A percentile compares a stretch with the other conserved stretches of the same genome.
Evolutionary conservation across 1,140 invertebrate genomes (phyloP).

Genomic region (Periplaneta americana): DNA sequence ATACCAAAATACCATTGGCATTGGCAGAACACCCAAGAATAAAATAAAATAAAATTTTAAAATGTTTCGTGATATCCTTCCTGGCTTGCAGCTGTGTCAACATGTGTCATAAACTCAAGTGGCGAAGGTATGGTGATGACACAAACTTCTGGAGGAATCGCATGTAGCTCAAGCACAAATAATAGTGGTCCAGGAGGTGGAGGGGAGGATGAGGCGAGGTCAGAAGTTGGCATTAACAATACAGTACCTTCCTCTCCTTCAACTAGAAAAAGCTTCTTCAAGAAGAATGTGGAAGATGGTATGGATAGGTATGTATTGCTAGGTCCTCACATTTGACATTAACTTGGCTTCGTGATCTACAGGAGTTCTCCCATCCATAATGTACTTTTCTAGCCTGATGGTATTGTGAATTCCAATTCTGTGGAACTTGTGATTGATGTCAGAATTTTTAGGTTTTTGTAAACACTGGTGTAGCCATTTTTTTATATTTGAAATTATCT

Average conservation of each 20-base stretch:
- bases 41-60: too few species aligned
- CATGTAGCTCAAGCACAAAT: background rate
- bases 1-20: too few species aligned
- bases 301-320: slow-evolving; percentile 56
- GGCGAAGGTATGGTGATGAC: background rate
- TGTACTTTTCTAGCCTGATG: too few species aligned
- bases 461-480: too few species aligned
- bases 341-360: too few species aligned
- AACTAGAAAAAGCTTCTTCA: slow-evolving; percentile 75
- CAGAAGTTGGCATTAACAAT: background rate
- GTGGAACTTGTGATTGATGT: background rate
- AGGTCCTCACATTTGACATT: background rate
- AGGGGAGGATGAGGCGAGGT: background rate
- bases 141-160: background rate
- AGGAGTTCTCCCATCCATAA: too few species aligned
- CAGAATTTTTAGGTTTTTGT: background rate
- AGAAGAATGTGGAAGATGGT: slow-evolving; percentile 86
- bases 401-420: background rate
- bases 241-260: slow-evolving; percentile 39
- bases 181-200: background rate
- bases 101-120: background rate
- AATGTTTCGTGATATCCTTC: background rate
- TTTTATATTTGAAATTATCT: too few species aligned
- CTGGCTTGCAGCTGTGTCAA: background rate
- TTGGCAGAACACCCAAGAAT: too few species aligned